A percentile compares a stretch with the other conserved stretches of the same genome.
Conservation (phyloP, 1,140 invertebrate genomes). For the Sarcophaga peregrina region DNA sequence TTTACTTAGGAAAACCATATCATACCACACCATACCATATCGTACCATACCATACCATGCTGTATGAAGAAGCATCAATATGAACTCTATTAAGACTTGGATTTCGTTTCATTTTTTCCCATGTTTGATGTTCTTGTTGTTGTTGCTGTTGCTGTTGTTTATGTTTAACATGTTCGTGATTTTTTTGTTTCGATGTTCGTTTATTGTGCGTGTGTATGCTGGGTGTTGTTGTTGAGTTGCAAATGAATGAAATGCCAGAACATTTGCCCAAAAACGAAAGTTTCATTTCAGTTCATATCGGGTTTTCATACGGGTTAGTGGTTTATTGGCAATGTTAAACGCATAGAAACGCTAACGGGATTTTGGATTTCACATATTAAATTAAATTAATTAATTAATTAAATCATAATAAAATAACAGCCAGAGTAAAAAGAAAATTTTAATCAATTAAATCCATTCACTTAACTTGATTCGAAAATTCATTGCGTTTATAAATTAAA, state of each 20-base stretch:
- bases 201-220: neutral
- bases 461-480: too few relatives aligned
- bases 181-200: neutral
- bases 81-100: neutral
- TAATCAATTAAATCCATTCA: too few relatives aligned
- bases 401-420: neutral
- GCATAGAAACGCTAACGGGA: neutral
- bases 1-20: too few relatives aligned
- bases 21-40: too few relatives aligned
- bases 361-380: neutral
- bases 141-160: neutral
- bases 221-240: neutral
- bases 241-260: conserved; percentile 25
- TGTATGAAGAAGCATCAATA: too few relatives aligned
- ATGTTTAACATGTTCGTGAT: neutral
- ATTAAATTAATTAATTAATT: neutral
- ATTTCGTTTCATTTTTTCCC: neutral
- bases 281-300: conserved; percentile 40
- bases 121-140: neutral
- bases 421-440: too few relatives aligned
- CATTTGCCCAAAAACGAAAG: conserved; percentile 31
- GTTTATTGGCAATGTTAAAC: conserved; percentile 39
- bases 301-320: conserved; percentile 40
- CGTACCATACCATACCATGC: too few relatives aligned
- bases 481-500: too few relatives aligned